Evolutionary conservation across 2,888 invertebrate species (phyloP).

Genomic region (Stenodera caucasica): DNA sequence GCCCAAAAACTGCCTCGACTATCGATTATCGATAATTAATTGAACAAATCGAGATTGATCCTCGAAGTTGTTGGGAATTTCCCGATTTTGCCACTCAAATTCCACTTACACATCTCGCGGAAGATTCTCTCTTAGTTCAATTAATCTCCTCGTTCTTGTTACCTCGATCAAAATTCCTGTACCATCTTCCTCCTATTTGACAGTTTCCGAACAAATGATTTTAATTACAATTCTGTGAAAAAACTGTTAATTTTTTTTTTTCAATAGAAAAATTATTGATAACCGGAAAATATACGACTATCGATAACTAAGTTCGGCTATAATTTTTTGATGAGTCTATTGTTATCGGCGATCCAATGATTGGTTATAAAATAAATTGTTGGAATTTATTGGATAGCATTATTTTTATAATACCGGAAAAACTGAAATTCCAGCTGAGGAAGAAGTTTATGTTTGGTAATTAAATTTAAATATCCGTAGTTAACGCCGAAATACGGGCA

Average conservation of each 20-base stretch:
- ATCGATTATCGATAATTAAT: not conserved
- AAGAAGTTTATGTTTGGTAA: not conserved
- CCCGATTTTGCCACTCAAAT: not conserved
- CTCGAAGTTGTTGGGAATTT: not conserved
- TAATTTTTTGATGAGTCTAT: not conserved
- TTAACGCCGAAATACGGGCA: not conserved
- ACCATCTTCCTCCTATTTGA: not conserved
- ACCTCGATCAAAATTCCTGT: not conserved
- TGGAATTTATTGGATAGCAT: not conserved
- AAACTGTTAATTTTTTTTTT: too few species aligned
- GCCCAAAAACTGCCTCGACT: too few species aligned
- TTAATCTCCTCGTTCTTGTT: not conserved
- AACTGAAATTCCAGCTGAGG: not conserved
- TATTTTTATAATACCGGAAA: not conserved
- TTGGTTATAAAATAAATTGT: not conserved
- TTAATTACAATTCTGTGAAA: not conserved
- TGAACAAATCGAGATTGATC: not conserved
- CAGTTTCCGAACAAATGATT: not conserved
- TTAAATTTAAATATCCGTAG: constrained; percentile 6
- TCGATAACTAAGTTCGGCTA: not conserved
- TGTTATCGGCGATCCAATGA: not conserved
- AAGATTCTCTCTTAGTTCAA: not conserved
- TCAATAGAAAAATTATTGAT: too few species aligned
- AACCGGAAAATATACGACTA: not conserved
- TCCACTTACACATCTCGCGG: not conserved